Percentiles rank a stretch among this genome's conserved stretches.
phyloP scores from a whole-genome alignment of 1,140 invertebrate genomes.

The Drosophila seguyi region DNA sequence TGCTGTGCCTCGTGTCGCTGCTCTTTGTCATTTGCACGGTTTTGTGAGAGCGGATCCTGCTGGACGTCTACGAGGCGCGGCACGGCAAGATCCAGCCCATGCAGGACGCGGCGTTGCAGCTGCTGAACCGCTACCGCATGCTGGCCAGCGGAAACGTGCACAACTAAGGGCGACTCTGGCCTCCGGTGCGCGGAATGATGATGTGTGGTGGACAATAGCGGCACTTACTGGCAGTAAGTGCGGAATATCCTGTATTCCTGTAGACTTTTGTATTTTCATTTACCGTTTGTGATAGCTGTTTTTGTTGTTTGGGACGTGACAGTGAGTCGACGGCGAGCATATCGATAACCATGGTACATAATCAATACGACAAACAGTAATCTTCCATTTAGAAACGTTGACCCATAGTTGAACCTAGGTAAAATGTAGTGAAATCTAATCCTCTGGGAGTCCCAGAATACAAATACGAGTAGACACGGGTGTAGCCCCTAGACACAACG shows the following conservation, averaged over 20 bases:
- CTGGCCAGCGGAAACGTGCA: slow-evolving; percentile 70
- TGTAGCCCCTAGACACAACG: slow-evolving; percentile 59
- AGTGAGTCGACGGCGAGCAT: slow-evolving; percentile 35
- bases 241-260: slow-evolving; percentile 53
- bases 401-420: slow-evolving; percentile 47
- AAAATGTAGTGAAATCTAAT: slow-evolving; percentile 35
- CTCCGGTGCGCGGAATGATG: neutral
- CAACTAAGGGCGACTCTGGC: slow-evolving; percentile 44
- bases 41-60: slow-evolving; percentile 82
- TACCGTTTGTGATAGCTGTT: slow-evolving; percentile 74
- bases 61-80: slow-evolving; percentile 68
- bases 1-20: slow-evolving; percentile 79
- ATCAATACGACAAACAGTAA: slow-evolving; percentile 68
- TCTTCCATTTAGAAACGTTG: slow-evolving; percentile 74
- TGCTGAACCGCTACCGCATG: slow-evolving; percentile 74
- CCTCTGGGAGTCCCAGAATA: slow-evolving; percentile 26
- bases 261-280: slow-evolving; percentile 59
- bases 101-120: slow-evolving; percentile 61
- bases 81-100: slow-evolving; percentile 70
- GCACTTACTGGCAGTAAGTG: slow-evolving; percentile 63
- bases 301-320: slow-evolving; percentile 10
- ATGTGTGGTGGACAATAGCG: slow-evolving; percentile 63
- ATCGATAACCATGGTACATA: slow-evolving; percentile 71
- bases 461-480: slow-evolving; percentile 20
- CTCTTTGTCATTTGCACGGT: slow-evolving; percentile 81